Evolutionary conservation across 1,140 invertebrate genomes (phyloP), one percentile per base, ranked within the genome.

Genomic region (Sycophila sp.): DNA sequence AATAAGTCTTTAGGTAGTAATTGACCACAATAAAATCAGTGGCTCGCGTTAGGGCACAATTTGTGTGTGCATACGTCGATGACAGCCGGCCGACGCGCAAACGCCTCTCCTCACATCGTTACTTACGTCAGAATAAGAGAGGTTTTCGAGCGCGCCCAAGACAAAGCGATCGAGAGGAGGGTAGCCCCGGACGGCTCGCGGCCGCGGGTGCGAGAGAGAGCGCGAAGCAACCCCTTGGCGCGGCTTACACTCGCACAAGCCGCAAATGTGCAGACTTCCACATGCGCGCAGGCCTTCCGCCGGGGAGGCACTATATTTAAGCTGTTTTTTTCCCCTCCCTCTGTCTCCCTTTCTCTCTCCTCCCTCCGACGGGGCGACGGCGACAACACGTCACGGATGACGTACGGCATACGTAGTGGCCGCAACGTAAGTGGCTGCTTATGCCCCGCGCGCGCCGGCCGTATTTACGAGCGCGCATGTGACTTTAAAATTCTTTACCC

Each of bases 311-410:
- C 38, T 66, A 59, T 68, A 59, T 68, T 68, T 68, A 59, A 59
- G 28, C 40, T 28, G 38, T 58, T 67, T 68, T 59, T 59, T 56
- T 59, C 19, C 6, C n/a, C n/a, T n/a, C n/a, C n/a, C n/a, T n/a
- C n/a, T n/a, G n/a, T n/a, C n/a, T n/a, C n/a, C n/a, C n/a, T n/a
- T 17, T 22, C 40, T 47, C 19, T 4, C n/a, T n/a, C n/a, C 38
- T 40, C 5, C 4, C 40, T 17, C 40, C 1, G 0, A n/a, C 40
- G 40, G 19, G 6, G 34, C 53, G 28, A 67, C 45, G 55, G 59
- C 53, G 65, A 59, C 13, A 59, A 15, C n/a, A n/a, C 1, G 22
- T 67, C 51, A 58, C 64, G 38, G 56, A 34, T 58, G 1, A 24
- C 49, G 49, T 13, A 11, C 22, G 19, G 24, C 17, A 13, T 53